phyloP scores from a whole-genome alignment of 2,113 vertebrate species.

The Polypterus bichir region DNA sequence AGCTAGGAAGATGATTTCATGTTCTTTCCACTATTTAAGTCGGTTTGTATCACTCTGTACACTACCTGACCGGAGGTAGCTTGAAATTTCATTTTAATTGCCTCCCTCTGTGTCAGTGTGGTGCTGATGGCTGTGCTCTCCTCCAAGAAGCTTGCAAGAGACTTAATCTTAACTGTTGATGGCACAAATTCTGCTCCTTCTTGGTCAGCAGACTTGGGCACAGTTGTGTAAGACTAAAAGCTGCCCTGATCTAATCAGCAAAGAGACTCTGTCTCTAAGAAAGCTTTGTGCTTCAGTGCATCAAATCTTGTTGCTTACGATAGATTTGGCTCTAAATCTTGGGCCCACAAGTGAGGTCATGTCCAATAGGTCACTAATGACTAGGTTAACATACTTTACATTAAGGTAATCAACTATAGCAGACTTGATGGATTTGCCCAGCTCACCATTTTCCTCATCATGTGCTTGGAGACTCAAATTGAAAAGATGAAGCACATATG shows the following conservation, averaged over 20 bases:
- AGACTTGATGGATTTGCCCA: constrained; percentile 15
- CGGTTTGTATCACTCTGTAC: constrained; percentile 16
- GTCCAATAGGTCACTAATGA: constrained; percentile 16
- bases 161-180: constrained; percentile 6
- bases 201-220: too few species aligned
- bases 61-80: constrained; percentile 14
- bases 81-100: constrained; percentile 14
- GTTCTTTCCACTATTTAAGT: constrained; percentile 19
- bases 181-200: constrained; percentile 4
- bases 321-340: constrained; percentile 16
- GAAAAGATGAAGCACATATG: not conserved
- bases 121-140: constrained; percentile 13
- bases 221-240: too few species aligned
- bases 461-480: constrained; percentile 14
- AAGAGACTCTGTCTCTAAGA: constrained; percentile 1
- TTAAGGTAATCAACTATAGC: not conserved
- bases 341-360: constrained; percentile 18
- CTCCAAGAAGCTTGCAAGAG: constrained; percentile 19
- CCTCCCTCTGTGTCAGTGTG: constrained; percentile 11
- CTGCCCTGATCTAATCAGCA: too few species aligned
- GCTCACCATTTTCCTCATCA: constrained; percentile 10
- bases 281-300: constrained; percentile 14
- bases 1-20: constrained; percentile 18
- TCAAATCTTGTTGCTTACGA: constrained; percentile 14
- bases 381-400: constrained; percentile 7